Percentiles rank a stretch among this genome's conserved stretches.
These are phyloP conservation scores for Mimachlamys varia DNA, from an alignment of 2,888 invertebrate genomes.

Conservation along the genomic window DNA sequence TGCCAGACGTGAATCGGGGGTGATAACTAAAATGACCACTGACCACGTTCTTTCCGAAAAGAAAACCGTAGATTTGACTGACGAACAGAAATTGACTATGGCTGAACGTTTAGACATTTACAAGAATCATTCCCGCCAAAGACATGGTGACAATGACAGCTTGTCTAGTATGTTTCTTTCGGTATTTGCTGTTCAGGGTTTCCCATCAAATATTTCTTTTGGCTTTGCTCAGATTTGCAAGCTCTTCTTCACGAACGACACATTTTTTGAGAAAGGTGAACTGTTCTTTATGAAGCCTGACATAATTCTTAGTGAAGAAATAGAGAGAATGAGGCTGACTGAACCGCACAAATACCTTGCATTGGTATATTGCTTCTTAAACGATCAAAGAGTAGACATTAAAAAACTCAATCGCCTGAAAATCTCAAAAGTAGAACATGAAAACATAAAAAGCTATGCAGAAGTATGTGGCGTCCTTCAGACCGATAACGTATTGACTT, in stretches of 20 bases:
- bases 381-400: neutral
- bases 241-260: neutral
- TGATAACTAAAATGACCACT: neutral
- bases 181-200: neutral
- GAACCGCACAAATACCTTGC: conserved; percentile 8
- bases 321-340: neutral
- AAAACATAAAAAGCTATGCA: neutral
- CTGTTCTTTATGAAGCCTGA: neutral
- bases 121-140: neutral
- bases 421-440: neutral
- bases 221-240: conserved; percentile 11
- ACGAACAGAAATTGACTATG: neutral
- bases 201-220: neutral
- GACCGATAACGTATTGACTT: neutral
- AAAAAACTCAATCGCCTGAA: neutral
- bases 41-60: conserved; percentile 3
- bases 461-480: neutral
- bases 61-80: conserved; percentile 21
- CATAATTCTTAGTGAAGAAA: neutral
- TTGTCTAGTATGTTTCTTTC: neutral
- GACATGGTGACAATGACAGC: neutral
- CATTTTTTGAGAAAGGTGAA: neutral
- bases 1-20: neutral
- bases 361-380: neutral
- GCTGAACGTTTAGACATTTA: neutral